phyloP scores from a whole-genome alignment of 2,797 vertebrate species.

The Pseudochromis fuscus region DNA sequence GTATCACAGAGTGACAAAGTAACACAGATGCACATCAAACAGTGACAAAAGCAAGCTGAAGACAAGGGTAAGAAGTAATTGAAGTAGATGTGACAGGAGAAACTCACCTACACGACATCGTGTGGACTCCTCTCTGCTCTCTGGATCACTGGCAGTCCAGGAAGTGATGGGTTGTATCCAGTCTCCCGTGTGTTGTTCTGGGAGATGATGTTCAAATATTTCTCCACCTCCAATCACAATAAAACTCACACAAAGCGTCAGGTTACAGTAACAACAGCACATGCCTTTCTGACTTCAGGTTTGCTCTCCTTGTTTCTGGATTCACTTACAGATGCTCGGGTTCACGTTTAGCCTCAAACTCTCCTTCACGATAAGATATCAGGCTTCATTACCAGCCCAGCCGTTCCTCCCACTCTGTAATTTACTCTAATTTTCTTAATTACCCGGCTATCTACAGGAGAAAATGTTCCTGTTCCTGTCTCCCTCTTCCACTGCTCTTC shows the following conservation, averaged over 20 bases:
- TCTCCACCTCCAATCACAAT: constrained; percentile 18
- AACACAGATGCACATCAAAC: not conserved
- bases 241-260: constrained; percentile 22
- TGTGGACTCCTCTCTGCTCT: constrained; percentile 3
- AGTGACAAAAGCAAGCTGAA: not conserved
- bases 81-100: not conserved
- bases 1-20: no score
- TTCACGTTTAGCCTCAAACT: constrained; percentile 20
- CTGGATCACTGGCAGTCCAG: constrained; percentile 2
- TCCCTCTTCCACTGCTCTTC: constrained; percentile 8
- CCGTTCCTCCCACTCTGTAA: constrained; percentile 76
- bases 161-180: constrained; percentile 12
- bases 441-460: constrained; percentile 63
- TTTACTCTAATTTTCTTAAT: constrained; percentile 81
- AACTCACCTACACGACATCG: constrained; percentile 71
- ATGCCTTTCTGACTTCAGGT: not conserved
- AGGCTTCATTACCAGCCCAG: constrained; percentile 52
- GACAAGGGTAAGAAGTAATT: not conserved
- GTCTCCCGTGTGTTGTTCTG: constrained; percentile 7
- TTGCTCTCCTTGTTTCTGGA: not conserved
- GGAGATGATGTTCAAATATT: not conserved
- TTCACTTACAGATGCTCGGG: not conserved
- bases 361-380: constrained; percentile 74
- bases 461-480: constrained; percentile 74
- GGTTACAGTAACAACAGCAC: constrained; percentile 2